Percentiles rank a stretch among this genome's conserved stretches.
Evolutionary conservation across 2,113 vertebrate genomes (phyloP).

Genomic region (Osmerus eperlanus): DNA sequence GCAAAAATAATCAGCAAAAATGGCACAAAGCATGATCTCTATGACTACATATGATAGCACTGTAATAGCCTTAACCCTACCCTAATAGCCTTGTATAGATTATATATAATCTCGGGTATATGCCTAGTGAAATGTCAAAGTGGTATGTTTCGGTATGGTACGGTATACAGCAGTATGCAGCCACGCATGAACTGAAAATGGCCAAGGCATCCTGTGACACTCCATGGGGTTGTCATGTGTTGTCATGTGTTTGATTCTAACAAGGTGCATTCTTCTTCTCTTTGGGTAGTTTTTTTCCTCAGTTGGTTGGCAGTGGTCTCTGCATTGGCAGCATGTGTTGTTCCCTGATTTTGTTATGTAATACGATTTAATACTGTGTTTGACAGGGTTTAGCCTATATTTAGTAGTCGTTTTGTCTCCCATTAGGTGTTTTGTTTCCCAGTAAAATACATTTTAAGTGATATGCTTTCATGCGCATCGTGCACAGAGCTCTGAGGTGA

Average conservation of each 20-base stretch:
- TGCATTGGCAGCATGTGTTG: not conserved
- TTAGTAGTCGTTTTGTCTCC: not conserved
- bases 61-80: too few relatives aligned
- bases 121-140: not conserved
- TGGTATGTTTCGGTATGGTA: not conserved
- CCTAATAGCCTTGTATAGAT: too few relatives aligned
- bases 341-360: constrained; percentile 1
- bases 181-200: constrained; percentile 18
- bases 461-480: too few relatives aligned
- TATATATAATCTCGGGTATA: too few relatives aligned
- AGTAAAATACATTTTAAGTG: too few relatives aligned
- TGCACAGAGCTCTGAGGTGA: too few relatives aligned
- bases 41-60: too few relatives aligned
- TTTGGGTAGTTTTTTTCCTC: not conserved
- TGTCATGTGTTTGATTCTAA: constrained; percentile 20
- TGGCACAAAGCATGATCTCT: too few relatives aligned
- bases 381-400: not conserved
- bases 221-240: constrained; percentile 38
- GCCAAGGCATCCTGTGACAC: constrained; percentile 21
- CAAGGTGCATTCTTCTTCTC: constrained; percentile 18
- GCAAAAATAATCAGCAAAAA: too few relatives aligned
- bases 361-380: constrained; percentile 24
- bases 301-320: not conserved
- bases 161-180: constrained; percentile 4
- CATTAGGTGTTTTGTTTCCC: not conserved